phyloP scores from a whole-genome alignment of 2,113 vertebrate genomes.

The Grus americana region DNA sequence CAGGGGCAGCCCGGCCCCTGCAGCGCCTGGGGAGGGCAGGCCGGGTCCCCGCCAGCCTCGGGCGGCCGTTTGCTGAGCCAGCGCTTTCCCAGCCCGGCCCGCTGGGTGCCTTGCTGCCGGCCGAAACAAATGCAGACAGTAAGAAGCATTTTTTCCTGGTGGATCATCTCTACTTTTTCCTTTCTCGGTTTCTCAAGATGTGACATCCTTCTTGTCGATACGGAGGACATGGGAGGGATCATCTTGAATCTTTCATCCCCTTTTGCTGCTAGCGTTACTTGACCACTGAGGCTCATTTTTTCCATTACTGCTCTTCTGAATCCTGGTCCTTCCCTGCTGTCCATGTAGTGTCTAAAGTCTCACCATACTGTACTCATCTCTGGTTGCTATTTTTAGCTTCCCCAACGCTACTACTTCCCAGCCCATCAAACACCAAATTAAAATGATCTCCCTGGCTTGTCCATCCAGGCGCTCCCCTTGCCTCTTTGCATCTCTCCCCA shows the following conservation, averaged over 20 bases:
- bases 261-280: neutral
- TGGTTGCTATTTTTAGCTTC: neutral
- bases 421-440: neutral
- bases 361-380: fast-evolving
- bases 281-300: neutral
- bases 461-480: neutral
- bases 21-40: neutral
- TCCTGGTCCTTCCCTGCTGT: neutral
- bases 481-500: neutral
- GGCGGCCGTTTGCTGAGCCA: fast-evolving
- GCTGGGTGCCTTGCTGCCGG: neutral
- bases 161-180: neutral
- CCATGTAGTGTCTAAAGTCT: neutral
- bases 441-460: neutral
- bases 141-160: neutral
- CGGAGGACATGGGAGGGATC: neutral
- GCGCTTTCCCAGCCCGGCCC: neutral
- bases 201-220: neutral
- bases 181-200: fast-evolving
- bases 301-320: neutral
- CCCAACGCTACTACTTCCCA: neutral
- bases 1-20: neutral
- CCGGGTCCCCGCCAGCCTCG: neutral
- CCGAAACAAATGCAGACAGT: neutral
- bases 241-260: neutral